phyloP scores from a whole-genome alignment of 2,888 invertebrate genomes.

The Lasioglossum figueresi region DNA sequence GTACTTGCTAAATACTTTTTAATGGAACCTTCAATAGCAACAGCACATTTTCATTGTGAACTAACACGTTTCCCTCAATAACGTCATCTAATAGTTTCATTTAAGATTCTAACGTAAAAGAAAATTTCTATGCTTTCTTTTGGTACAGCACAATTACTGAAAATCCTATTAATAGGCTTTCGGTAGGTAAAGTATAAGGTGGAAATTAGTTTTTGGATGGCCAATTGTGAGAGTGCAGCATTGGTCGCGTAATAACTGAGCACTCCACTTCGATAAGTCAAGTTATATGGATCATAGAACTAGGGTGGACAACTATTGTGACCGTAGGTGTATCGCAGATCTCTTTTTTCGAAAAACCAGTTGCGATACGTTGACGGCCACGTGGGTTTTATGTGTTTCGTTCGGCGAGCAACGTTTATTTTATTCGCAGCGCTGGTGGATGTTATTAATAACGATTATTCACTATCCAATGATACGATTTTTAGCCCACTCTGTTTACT shows the following conservation, averaged over 20 bases:
- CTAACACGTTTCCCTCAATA: no score
- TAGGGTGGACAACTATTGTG: slow-evolving; percentile 5
- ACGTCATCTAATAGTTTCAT: no score
- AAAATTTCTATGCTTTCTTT: no score
- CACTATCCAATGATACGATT: not conserved
- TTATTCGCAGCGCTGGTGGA: not conserved
- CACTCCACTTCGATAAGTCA: not conserved
- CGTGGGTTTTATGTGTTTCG: not conserved
- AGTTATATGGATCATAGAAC: not conserved
- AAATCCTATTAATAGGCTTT: no score
- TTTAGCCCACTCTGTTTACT: not conserved
- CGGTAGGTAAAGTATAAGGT: no score
- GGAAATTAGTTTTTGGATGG: not conserved
- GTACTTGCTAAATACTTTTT: no score
- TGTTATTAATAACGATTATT: slow-evolving; percentile 5
- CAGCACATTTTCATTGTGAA: no score
- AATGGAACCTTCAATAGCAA: no score
- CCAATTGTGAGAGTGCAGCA: not conserved
- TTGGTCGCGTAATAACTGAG: not conserved
- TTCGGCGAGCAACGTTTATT: not conserved
- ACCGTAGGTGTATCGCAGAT: not conserved
- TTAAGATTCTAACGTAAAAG: no score
- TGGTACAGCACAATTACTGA: no score
- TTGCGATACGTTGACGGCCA: not conserved
- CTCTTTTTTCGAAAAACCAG: slow-evolving; percentile 7